phyloP scores from a whole-genome alignment of 2,888 invertebrate species.

The Drosophila ezoana region DNA sequence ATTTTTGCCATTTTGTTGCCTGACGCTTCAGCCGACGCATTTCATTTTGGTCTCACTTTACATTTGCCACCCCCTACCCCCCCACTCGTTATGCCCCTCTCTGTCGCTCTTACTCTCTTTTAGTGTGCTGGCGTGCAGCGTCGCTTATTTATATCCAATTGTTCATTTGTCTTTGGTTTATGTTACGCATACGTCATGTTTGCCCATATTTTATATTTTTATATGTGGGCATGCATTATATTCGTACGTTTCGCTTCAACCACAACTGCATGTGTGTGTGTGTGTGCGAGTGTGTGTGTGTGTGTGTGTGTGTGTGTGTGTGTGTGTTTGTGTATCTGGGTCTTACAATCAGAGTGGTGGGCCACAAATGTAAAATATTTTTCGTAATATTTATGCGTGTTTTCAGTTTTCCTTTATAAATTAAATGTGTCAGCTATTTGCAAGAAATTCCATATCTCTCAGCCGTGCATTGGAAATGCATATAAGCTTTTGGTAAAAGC shows the following conservation, averaged over 20 bases:
- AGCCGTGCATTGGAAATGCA: conserved; percentile 32
- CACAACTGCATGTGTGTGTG: conserved; percentile 15
- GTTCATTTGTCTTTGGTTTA: conserved; percentile 80
- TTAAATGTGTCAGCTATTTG: conserved; percentile 60
- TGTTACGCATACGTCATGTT: conserved; percentile 81
- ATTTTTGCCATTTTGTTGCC: conserved; percentile 60
- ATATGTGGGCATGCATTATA: conserved; percentile 47
- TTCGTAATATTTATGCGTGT: conserved; percentile 71
- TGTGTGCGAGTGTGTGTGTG: conserved; percentile 13
- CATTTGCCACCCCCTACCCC: conserved; percentile 7
- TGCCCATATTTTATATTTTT: conserved; percentile 75
- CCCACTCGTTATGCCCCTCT: conserved; percentile 10
- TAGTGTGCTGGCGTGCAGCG: conserved; percentile 38
- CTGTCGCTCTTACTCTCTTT: neutral
- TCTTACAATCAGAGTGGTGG: conserved; percentile 58
- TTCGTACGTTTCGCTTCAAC: conserved; percentile 17
- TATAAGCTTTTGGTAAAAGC: conserved; percentile 16
- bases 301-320: conserved; percentile 18
- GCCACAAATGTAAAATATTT: conserved; percentile 75
- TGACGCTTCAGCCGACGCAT: conserved; percentile 33
- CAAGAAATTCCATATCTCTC: conserved; percentile 30
- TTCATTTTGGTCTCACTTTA: conserved; percentile 59
- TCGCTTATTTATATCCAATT: conserved; percentile 81
- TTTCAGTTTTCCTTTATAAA: conserved; percentile 64
- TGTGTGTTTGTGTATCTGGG: conserved; percentile 22